A percentile compares a stretch with the other conserved stretches of the same genome.
These are phyloP conservation scores for Myrmecobius fasciatus DNA, from an alignment of 2,113 vertebrate species.

Conservation along the genomic window DNA sequence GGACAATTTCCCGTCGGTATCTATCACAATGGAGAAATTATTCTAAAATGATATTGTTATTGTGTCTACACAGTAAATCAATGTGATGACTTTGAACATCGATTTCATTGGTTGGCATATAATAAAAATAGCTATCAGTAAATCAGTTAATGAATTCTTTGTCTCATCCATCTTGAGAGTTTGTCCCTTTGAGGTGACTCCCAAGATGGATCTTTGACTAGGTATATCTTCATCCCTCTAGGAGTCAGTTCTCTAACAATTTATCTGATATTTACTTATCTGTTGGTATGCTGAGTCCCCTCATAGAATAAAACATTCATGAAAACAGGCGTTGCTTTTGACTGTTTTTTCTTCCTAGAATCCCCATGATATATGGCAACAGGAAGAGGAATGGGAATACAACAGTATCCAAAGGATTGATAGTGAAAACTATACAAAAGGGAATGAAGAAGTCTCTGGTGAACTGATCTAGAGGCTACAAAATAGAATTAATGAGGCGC, in stretches of 20 bases:
- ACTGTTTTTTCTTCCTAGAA: not conserved
- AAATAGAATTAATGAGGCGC: not conserved
- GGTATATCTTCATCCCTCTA: not conserved
- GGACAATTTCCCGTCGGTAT: not conserved
- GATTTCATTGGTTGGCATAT: not conserved
- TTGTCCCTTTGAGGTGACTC: not conserved
- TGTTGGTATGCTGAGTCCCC: not conserved
- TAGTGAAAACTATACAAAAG: not conserved
- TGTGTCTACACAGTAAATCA: not conserved
- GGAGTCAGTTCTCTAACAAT: not conserved
- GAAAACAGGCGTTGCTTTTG: not conserved
- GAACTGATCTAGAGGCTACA: not conserved
- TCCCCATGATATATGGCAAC: not conserved
- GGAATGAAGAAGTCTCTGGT: not conserved
- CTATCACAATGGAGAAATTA: not conserved
- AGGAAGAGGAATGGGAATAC: not conserved
- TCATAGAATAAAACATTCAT: not conserved
- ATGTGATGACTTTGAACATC: not conserved
- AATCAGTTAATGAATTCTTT: not conserved
- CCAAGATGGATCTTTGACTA: not conserved
- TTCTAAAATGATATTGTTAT: not conserved
- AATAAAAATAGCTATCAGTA: not conserved
- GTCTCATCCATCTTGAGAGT: not conserved
- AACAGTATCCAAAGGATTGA: not conserved
- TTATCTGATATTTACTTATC: not conserved